Conservation (phyloP, 2,888 invertebrate genomes). For the Homarus gammarus region DNA sequence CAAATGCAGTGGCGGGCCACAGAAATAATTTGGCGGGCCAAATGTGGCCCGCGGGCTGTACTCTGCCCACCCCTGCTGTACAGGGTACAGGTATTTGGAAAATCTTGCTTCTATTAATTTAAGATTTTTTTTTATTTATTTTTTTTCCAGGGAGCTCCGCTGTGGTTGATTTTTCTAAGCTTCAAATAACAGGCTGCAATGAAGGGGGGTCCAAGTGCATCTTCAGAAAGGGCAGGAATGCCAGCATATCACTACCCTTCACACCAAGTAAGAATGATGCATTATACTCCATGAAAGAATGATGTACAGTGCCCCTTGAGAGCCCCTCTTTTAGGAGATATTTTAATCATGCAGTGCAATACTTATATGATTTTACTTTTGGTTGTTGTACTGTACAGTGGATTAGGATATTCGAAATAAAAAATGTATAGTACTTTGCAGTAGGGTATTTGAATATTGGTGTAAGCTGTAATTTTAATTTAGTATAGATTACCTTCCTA, state of each 20-base stretch:
- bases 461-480: too few relatives aligned
- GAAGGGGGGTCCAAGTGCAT: not conserved
- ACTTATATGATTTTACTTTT: not conserved
- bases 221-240: constrained; percentile 45
- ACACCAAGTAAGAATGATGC: constrained; percentile 54
- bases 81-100: too few relatives aligned
- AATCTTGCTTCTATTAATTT: not conserved
- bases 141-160: constrained; percentile 23
- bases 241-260: constrained; percentile 56
- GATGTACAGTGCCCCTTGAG: not conserved
- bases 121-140: not conserved
- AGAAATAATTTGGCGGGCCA: not conserved
- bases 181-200: constrained; percentile 49
- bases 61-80: too few relatives aligned
- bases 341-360: not conserved
- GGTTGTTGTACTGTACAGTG: too few relatives aligned
- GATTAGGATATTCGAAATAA: too few relatives aligned
- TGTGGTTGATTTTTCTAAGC: constrained; percentile 6
- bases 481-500: too few relatives aligned
- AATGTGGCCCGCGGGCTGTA: not conserved
- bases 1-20: not conserved
- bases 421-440: not conserved
- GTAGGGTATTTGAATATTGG: too few relatives aligned
- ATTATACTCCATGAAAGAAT: not conserved
- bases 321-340: not conserved